phyloP scores from a whole-genome alignment of 1,140 invertebrate species.

The Branchinecta lynchi region DNA sequence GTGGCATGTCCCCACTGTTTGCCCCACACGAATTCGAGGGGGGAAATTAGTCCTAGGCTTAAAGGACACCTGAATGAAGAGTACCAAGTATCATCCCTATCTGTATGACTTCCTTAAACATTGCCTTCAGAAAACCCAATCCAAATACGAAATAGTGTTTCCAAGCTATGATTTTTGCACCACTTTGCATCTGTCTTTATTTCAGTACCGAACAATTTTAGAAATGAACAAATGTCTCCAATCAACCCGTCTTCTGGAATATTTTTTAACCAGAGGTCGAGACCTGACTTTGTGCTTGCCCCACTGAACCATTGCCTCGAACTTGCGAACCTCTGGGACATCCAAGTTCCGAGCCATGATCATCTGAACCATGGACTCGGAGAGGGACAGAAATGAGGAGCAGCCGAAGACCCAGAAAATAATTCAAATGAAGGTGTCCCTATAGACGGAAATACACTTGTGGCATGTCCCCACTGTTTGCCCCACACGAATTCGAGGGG shows the following conservation, averaged over 20 bases:
- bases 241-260: too few species aligned
- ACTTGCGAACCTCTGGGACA: conserved; percentile 75
- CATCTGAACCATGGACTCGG: conserved; percentile 87
- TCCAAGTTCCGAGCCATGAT: conserved; percentile 47
- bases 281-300: conserved; percentile 59
- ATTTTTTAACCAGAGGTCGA: too few species aligned
- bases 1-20: not conserved
- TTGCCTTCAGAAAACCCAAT: too few species aligned
- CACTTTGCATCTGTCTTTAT: too few species aligned
- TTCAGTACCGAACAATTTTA: too few species aligned
- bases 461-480: not conserved
- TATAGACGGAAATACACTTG: not conserved
- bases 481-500: not conserved
- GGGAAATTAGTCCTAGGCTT: not conserved
- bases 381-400: conserved; percentile 65
- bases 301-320: conserved; percentile 83
- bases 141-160: too few species aligned
- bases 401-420: conserved; percentile 57
- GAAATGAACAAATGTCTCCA: too few species aligned
- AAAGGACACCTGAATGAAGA: too few species aligned
- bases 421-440: not conserved
- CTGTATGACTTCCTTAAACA: too few species aligned
- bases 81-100: too few species aligned
- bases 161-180: too few species aligned
- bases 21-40: not conserved